Percentiles rank a stretch among this genome's conserved stretches.
Conservation (phyloP, 1,140 invertebrate species). For the Mactra quadrangularis region DNA sequence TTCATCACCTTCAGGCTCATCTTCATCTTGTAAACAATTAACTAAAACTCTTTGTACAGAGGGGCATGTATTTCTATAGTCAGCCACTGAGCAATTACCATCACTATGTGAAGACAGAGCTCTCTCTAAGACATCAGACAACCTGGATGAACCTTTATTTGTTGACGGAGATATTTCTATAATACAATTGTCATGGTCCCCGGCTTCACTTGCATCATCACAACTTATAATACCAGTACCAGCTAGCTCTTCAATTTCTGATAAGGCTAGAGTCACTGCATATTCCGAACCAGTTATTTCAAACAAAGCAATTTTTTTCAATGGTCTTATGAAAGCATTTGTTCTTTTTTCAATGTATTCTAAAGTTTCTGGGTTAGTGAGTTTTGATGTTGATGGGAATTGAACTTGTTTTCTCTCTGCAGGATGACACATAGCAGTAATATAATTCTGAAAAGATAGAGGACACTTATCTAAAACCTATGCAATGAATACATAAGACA, state of each 20-base stretch:
- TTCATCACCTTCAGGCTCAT: constrained; percentile 30
- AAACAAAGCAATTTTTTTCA: constrained; percentile 56
- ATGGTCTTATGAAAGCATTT: constrained; percentile 67
- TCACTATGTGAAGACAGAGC: constrained; percentile 66
- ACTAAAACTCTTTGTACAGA: constrained; percentile 65
- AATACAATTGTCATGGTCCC: constrained; percentile 3
- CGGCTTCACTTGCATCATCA: constrained; percentile 24
- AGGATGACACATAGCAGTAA: constrained; percentile 69
- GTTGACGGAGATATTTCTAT: constrained; percentile 19
- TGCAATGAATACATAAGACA: too few relatives aligned
- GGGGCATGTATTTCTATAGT: constrained; percentile 57
- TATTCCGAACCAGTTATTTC: constrained; percentile 70
- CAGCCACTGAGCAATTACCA: constrained; percentile 56
- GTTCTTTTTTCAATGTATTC: constrained; percentile 74
- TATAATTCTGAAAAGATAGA: constrained; percentile 74
- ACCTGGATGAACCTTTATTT: constrained; percentile 48
- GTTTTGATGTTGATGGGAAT: constrained; percentile 53
- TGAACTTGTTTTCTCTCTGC: constrained; percentile 58
- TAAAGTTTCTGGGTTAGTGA: constrained; percentile 58
- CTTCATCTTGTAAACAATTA: constrained; percentile 65
- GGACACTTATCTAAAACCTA: too few relatives aligned
- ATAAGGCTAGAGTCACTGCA: constrained; percentile 74
- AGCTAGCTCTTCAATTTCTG: constrained; percentile 69
- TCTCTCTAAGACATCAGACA: constrained; percentile 61
- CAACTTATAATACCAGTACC: constrained; percentile 2